Conservation (phyloP, 2,113 vertebrate genomes). For the Copsychus sechellarum region DNA sequence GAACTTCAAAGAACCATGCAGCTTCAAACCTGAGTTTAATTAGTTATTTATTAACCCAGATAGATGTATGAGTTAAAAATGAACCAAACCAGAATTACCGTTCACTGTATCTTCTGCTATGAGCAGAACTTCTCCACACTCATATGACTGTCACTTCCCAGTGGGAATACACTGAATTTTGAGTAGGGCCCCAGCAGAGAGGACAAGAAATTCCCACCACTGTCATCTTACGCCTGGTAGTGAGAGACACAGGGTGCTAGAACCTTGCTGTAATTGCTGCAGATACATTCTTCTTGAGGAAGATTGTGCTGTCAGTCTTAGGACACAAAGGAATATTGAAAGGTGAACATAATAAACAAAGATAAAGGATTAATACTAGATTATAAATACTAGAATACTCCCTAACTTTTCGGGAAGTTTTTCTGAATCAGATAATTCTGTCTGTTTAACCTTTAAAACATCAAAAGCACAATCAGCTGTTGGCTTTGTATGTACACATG, state of each 20-base stretch:
- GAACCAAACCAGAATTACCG: neutral
- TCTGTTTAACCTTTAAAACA: neutral
- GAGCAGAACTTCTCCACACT: neutral
- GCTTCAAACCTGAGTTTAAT: neutral
- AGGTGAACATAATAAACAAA: neutral
- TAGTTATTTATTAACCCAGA: neutral
- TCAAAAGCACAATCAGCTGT: neutral
- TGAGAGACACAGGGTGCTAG: neutral
- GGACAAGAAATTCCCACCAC: neutral
- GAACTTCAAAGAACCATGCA: neutral
- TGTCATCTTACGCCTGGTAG: neutral
- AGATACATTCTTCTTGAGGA: rapidly evolving
- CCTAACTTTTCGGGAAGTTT: neutral
- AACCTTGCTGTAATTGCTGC: neutral
- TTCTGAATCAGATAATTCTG: neutral
- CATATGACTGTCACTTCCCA: neutral
- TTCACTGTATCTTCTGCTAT: neutral
- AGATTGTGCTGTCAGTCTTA: neutral
- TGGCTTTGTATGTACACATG: neutral
- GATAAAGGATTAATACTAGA: neutral
- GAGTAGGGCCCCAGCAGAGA: rapidly evolving
- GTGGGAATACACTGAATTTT: rapidly evolving
- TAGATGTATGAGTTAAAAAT: neutral
- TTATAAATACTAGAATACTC: neutral
- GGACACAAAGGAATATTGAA: neutral